Percentiles rank a stretch among this genome's conserved stretches.
These are phyloP conservation scores for Myrmecobius fasciatus DNA, from an alignment of 2,113 vertebrate genomes.

Conservation along the genomic window DNA sequence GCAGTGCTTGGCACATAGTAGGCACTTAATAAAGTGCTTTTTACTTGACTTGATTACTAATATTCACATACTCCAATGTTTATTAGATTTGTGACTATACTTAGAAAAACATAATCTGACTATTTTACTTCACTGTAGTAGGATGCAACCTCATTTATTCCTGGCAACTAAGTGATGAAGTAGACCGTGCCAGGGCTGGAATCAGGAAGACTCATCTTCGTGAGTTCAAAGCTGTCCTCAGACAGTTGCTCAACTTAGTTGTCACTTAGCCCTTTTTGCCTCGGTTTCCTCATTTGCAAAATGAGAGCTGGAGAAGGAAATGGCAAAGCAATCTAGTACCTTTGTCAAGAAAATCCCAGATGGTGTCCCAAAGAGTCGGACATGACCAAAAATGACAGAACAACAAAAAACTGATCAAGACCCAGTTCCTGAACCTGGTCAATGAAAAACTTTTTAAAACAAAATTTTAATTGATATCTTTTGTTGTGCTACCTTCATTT, in stretches of 20 bases:
- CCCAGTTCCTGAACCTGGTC: neutral
- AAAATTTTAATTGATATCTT: neutral
- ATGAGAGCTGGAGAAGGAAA: neutral
- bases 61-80: conserved; percentile 24
- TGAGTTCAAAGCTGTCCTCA: neutral
- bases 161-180: neutral
- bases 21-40: neutral
- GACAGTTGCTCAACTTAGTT: neutral
- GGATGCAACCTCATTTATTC: neutral
- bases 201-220: neutral
- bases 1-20: neutral
- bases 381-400: neutral
- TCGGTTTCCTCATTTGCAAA: neutral
- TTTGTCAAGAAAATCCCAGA: neutral
- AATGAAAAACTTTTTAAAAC: neutral
- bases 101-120: conserved; percentile 2
- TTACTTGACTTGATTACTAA: neutral
- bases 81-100: conserved; percentile 37
- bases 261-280: neutral
- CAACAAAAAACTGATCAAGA: neutral
- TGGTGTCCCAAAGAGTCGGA: neutral
- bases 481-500: neutral
- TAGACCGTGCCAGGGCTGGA: neutral
- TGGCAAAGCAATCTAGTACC: neutral
- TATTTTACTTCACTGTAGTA: conserved; percentile 6